Evolutionary conservation across 2,888 invertebrate genomes (phyloP).

Genomic region (Prosopocoilus inquinatus): DNA sequence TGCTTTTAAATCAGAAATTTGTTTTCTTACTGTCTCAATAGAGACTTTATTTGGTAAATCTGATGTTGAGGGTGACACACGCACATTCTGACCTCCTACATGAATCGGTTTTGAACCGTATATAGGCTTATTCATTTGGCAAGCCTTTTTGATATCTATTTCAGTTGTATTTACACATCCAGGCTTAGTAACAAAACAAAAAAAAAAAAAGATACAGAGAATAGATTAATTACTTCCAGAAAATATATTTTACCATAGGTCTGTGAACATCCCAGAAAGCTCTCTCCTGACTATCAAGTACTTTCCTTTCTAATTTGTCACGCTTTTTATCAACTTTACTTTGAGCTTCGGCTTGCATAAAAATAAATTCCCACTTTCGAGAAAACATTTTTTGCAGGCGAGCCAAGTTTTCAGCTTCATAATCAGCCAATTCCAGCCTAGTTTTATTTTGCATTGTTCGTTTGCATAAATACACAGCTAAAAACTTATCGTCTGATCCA

Average conservation of each 20-base stretch:
- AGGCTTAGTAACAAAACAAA: constrained; percentile 70
- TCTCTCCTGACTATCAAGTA: constrained; percentile 96
- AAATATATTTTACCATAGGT: constrained; percentile 73
- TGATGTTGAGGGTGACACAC: constrained; percentile 57
- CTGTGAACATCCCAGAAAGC: constrained; percentile 99
- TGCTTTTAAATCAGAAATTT: constrained; percentile 72
- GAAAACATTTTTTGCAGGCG: constrained; percentile 98
- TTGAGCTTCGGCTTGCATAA: constrained; percentile 95
- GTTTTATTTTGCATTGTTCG: constrained; percentile 99
- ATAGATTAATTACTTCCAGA: background rate
- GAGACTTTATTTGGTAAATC: constrained; percentile 40
- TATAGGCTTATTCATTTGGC: constrained; percentile 59
- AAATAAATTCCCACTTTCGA: constrained; percentile 99
- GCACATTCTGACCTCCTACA: constrained; percentile 31
- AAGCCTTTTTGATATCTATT: constrained; percentile 96
- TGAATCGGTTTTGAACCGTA: constrained; percentile 49
- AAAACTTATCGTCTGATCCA: constrained; percentile 34
- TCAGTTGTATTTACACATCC: constrained; percentile 99
- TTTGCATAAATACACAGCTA: constrained; percentile 98
- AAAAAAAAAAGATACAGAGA: background rate
- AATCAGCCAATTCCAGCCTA: constrained; percentile 93
- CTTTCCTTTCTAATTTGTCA: constrained; percentile 96
- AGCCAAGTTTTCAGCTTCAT: constrained; percentile 97
- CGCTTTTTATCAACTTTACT: constrained; percentile 98
- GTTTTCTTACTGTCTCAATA: constrained; percentile 56